These are phyloP conservation scores for Stratiomys singularior DNA, from an alignment of 2,888 invertebrate species.

Conservation along the genomic window DNA sequence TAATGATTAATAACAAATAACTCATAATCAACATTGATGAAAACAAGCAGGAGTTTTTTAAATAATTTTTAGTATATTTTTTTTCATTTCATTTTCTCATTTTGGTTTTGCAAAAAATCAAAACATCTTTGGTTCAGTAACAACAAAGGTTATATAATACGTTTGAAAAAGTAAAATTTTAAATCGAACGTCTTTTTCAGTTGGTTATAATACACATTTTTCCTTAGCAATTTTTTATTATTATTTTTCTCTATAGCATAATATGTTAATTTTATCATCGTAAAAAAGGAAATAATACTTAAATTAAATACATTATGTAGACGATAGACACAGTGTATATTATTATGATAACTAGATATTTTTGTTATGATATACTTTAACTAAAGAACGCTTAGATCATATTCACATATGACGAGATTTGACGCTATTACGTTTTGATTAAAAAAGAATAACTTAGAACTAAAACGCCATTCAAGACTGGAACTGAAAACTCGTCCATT, in stretches of 20 bases:
- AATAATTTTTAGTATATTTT: slow-evolving; percentile 37
- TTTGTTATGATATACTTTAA: slow-evolving; percentile 22
- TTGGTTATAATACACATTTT: slow-evolving; percentile 30
- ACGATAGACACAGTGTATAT: slow-evolving; percentile 11
- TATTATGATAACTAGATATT: slow-evolving; percentile 26
- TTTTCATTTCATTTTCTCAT: slow-evolving; percentile 1
- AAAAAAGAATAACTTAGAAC: slow-evolving; percentile 1
- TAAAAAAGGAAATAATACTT: slow-evolving; percentile 39
- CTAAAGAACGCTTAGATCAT: slow-evolving; percentile 5
- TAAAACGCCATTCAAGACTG: not conserved
- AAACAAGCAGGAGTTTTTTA: not conserved
- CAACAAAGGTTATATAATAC: slow-evolving; percentile 34
- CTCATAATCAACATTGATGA: not conserved
- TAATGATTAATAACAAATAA: no score
- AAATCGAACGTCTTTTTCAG: slow-evolving; percentile 5
- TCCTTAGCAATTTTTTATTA: slow-evolving; percentile 31
- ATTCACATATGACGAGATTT: slow-evolving; percentile 1
- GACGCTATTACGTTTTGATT: not conserved
- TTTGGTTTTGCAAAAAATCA: slow-evolving; percentile 38
- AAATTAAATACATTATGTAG: slow-evolving; percentile 23
- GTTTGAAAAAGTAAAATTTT: slow-evolving; percentile 18
- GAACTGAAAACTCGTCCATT: not conserved
- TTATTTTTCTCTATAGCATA: slow-evolving; percentile 25
- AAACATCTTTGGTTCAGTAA: slow-evolving; percentile 44
- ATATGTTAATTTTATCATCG: slow-evolving; percentile 20